These are phyloP conservation scores for Adelges cooleyi DNA, from an alignment of 1,140 invertebrate genomes.

Conservation along the genomic window DNA sequence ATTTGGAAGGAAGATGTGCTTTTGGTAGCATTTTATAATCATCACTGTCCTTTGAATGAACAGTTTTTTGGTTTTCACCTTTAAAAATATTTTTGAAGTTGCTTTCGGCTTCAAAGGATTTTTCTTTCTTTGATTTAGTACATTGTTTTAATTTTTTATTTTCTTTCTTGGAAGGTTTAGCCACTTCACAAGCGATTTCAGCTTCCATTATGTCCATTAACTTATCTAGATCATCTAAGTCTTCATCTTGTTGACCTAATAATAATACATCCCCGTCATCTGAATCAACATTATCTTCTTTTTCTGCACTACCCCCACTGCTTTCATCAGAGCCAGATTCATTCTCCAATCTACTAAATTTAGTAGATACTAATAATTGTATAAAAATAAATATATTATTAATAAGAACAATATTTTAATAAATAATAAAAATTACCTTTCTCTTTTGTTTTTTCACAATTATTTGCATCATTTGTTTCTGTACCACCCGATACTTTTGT, in stretches of 20 bases:
- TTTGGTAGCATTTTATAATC: neutral
- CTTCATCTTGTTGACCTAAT: constrained; percentile 19
- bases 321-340: constrained; percentile 20
- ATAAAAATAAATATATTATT: neutral
- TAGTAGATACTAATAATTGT: constrained; percentile 19
- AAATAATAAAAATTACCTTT: too few species aligned
- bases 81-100: neutral
- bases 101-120: neutral
- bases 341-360: constrained; percentile 23
- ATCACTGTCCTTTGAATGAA: neutral
- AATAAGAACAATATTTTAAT: neutral
- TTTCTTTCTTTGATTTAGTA: constrained; percentile 15
- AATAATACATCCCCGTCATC: constrained; percentile 23
- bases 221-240: constrained; percentile 20
- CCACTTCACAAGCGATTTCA: constrained; percentile 6
- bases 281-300: constrained; percentile 4
- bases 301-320: constrained; percentile 9
- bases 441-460: too few species aligned
- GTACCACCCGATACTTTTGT: too few species aligned
- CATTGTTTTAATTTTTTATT: neutral
- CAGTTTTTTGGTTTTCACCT: neutral
- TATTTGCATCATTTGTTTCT: too few species aligned
- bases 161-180: constrained; percentile 2
- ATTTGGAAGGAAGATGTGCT: neutral
- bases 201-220: constrained; percentile 25